phyloP scores from a whole-genome alignment of 37 sponge, comb jelly and placozoan genomes.

The Spongilla lacustris region DNA sequence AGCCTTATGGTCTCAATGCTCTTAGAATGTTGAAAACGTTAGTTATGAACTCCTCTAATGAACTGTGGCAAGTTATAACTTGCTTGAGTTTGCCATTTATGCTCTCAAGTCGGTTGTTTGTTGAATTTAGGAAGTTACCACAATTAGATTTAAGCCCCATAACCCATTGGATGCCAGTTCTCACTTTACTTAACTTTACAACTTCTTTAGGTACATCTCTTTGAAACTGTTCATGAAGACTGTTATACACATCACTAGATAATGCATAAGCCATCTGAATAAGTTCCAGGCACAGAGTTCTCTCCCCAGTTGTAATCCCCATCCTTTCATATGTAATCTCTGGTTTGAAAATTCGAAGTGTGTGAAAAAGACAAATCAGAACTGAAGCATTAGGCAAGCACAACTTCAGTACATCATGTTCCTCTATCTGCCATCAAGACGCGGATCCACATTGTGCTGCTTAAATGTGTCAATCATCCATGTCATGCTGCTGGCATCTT shows the following conservation, averaged over 20 bases:
- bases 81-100: slow-evolving; percentile 11
- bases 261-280: slow-evolving; percentile 11
- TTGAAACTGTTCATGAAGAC: too few relatives aligned
- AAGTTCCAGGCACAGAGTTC: too few relatives aligned
- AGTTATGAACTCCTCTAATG: too few relatives aligned
- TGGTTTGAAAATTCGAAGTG: slow-evolving; percentile 1
- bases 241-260: neutral
- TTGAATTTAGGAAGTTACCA: too few relatives aligned
- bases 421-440: slow-evolving; percentile 16
- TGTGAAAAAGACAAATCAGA: slow-evolving; percentile 1
- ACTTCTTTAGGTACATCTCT: slow-evolving; percentile 1
- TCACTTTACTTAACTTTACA: neutral
- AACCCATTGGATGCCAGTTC: slow-evolving; percentile 25
- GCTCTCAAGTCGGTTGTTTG: slow-evolving; percentile 17
- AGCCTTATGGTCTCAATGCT: too few relatives aligned
- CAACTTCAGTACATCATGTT: slow-evolving; percentile 4
- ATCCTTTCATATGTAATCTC: slow-evolving; percentile 7
- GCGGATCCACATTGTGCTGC: too few relatives aligned
- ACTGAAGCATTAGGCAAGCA: slow-evolving; percentile 12
- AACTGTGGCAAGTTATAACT: slow-evolving; percentile 39
- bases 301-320: slow-evolving; percentile 11
- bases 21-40: too few relatives aligned
- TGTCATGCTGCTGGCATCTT: neutral
- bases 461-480: slow-evolving; percentile 63
- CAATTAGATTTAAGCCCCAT: too few relatives aligned